phyloP scores from a whole-genome alignment of 2,797 vertebrate genomes.

The Hypotaenidia okinawae region DNA sequence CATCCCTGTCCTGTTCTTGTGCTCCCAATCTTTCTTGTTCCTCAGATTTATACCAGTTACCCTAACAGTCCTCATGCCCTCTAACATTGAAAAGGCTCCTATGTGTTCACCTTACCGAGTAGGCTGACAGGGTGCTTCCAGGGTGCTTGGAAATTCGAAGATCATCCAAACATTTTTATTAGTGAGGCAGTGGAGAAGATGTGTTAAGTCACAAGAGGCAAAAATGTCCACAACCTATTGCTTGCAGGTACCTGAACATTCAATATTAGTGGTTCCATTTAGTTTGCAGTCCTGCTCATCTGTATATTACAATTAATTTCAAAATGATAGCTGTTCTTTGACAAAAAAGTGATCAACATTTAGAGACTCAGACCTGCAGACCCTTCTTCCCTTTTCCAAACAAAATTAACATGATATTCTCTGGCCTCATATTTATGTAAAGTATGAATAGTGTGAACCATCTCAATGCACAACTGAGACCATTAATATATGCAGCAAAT shows the following conservation, averaged over 20 bases:
- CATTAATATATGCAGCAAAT: background rate
- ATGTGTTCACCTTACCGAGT: background rate
- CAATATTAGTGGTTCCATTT: background rate
- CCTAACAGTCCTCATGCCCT: background rate
- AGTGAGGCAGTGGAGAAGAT: slow-evolving; percentile 40
- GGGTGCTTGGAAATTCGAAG: slow-evolving; percentile 44
- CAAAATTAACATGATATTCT: background rate
- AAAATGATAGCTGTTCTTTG: background rate
- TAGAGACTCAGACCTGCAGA: background rate
- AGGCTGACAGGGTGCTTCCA: slow-evolving; percentile 49
- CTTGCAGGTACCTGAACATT: background rate
- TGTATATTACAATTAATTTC: background rate
- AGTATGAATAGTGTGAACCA: background rate
- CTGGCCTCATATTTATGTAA: background rate
- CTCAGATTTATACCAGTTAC: background rate
- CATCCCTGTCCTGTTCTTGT: slow-evolving; percentile 7
- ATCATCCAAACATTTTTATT: background rate
- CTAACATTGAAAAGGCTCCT: background rate
- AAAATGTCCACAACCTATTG: background rate
- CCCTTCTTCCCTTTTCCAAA: background rate
- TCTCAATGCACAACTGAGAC: background rate
- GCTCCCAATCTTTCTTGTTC: background rate
- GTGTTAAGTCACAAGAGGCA: background rate
- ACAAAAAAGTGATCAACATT: background rate
- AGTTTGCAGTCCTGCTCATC: background rate